Conservation (phyloP, 2,797 vertebrate species). For the Huso huso region DNA sequence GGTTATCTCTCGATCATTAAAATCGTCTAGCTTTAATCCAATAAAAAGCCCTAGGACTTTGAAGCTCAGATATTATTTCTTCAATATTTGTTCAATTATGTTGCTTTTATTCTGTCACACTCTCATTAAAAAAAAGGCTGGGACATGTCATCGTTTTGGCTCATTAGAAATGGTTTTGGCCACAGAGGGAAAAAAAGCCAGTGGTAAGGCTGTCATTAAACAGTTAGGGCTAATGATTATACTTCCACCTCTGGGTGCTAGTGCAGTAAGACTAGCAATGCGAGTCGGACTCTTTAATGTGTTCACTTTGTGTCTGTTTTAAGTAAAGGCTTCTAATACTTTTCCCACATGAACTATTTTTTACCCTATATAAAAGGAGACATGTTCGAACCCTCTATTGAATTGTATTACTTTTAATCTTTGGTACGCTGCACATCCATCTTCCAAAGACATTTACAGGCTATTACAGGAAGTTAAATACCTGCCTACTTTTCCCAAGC, state of each 20-base stretch:
- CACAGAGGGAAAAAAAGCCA: slow-evolving; percentile 1
- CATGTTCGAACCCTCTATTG: slow-evolving; percentile 56
- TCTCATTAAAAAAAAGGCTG: slow-evolving; percentile 16
- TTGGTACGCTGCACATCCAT: slow-evolving; percentile 18
- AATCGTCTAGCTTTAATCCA: slow-evolving; percentile 35
- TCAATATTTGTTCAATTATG: slow-evolving; percentile 27
- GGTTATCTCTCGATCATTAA: slow-evolving; percentile 19
- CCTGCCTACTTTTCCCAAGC: too few species aligned
- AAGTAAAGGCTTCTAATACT: slow-evolving; percentile 47
- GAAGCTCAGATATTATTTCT: slow-evolving; percentile 22
- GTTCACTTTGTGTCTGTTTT: slow-evolving; percentile 15
- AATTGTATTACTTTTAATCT: slow-evolving; percentile 51
- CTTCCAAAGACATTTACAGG: too few species aligned
- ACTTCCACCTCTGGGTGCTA: slow-evolving; percentile 8
- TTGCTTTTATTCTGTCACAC: slow-evolving; percentile 22
- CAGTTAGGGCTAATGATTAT: slow-evolving; percentile 17
- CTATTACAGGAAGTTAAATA: too few species aligned
- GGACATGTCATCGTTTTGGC: slow-evolving; percentile 4
- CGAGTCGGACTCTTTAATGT: slow-evolving; percentile 6
- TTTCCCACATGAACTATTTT: slow-evolving; percentile 55
- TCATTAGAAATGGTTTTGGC: slow-evolving; percentile 14
- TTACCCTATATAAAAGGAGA: slow-evolving; percentile 53
- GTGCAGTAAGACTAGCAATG: slow-evolving; percentile 4
- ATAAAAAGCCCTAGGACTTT: slow-evolving; percentile 30
- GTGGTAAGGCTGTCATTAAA: slow-evolving; percentile 12